A percentile compares a stretch with the other conserved stretches of the same genome.
Evolutionary conservation across 2,113 vertebrate species (phyloP).

Genomic region (Esox niger): DNA sequence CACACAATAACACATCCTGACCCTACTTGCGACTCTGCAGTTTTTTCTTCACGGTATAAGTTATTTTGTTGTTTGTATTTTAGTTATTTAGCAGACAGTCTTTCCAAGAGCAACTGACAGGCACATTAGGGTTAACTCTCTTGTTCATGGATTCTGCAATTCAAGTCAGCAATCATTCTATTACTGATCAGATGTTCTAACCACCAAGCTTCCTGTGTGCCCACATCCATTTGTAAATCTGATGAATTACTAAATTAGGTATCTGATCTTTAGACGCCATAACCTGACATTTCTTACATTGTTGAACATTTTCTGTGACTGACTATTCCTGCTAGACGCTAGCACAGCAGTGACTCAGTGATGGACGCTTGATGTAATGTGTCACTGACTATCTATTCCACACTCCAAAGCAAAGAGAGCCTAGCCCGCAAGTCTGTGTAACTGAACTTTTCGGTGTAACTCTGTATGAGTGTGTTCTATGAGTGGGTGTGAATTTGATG

Average conservation of each 20-base stretch:
- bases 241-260: constrained; percentile 26
- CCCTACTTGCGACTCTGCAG: no score
- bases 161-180: no score
- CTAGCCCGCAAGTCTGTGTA: constrained; percentile 30
- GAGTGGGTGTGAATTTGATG: constrained; percentile 44
- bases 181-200: no score
- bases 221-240: no score
- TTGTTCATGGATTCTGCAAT: no score
- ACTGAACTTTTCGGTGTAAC: not conserved
- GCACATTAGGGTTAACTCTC: no score
- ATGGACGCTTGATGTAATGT: constrained; percentile 29
- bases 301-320: constrained; percentile 33
- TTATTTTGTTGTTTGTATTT: no score
- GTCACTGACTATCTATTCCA: constrained; percentile 10
- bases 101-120: no score
- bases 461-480: constrained; percentile 13
- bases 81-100: no score
- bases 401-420: constrained; percentile 26
- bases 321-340: constrained; percentile 25
- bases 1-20: constrained; percentile 7
- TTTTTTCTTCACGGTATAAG: no score
- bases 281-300: constrained; percentile 13
- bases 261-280: constrained; percentile 25
- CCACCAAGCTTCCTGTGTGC: no score
- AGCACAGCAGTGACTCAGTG: constrained; percentile 22